phyloP scores from a whole-genome alignment of 1,140 invertebrate genomes.

The Sipha flava region DNA sequence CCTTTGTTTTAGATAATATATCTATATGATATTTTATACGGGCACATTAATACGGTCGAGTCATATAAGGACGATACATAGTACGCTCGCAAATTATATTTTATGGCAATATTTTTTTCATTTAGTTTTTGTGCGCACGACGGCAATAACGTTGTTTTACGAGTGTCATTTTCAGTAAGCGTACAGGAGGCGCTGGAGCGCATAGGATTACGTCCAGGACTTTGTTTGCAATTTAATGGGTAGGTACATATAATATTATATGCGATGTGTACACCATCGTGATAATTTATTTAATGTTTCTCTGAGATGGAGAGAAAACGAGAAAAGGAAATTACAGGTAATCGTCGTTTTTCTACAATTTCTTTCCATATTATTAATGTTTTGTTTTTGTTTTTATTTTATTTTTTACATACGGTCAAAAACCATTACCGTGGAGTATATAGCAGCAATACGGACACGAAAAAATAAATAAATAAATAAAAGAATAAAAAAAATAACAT shows the following conservation, averaged over 20 bases:
- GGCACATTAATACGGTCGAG: too few species aligned
- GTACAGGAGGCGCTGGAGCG: not conserved
- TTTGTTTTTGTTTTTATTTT: not conserved
- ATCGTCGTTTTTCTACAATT: slow-evolving; percentile 15
- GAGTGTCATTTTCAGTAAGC: not conserved
- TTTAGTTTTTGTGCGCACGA: too few species aligned
- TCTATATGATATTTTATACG: too few species aligned
- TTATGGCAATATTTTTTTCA: not conserved
- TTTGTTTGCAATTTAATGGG: not conserved
- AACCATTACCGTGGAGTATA: too few species aligned
- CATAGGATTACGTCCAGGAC: not conserved
- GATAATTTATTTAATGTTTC: slow-evolving; percentile 1
- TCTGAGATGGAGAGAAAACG: not conserved
- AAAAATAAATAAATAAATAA: not conserved
- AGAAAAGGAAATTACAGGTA: slow-evolving; percentile 1
- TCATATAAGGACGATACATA: too few species aligned
- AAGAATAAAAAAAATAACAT: not conserved
- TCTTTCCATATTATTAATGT: not conserved
- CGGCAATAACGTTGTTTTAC: not conserved
- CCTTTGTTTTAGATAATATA: too few species aligned
- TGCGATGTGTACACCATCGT: not conserved
- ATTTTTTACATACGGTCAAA: not conserved
- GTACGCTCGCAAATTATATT: not conserved
- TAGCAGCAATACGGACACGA: too few species aligned
- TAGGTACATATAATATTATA: not conserved